phyloP scores from a whole-genome alignment of 2,797 vertebrate species.

The Pangasius larnaudii region DNA sequence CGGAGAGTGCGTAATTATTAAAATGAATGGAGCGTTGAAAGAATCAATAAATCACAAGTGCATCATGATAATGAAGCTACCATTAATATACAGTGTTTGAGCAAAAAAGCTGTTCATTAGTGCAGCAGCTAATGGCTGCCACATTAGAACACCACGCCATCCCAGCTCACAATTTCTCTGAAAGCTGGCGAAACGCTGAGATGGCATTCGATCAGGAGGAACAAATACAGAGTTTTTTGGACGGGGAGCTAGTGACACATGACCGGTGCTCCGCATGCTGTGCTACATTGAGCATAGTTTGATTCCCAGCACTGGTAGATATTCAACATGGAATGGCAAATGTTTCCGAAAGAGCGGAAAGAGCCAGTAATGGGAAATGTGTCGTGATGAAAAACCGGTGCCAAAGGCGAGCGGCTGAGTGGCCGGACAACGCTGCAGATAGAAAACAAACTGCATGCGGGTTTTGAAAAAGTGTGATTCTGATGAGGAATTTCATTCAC shows the following conservation, averaged over 20 bases:
- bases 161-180: conserved; percentile 21
- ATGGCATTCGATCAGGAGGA: conserved; percentile 47
- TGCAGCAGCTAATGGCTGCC: conserved; percentile 29
- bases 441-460: conserved; percentile 35
- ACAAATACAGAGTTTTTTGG: conserved; percentile 43
- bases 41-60: conserved; percentile 42
- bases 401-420: conserved; percentile 24
- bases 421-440: conserved; percentile 7
- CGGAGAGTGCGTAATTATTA: conserved; percentile 22
- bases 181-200: conserved; percentile 40
- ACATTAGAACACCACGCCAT: conserved; percentile 37
- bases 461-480: conserved; percentile 20
- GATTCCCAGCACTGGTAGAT: conserved; percentile 48
- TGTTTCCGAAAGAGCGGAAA: conserved; percentile 38
- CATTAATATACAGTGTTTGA: conserved; percentile 39
- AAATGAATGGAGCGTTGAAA: conserved; percentile 27
- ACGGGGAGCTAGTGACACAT: conserved; percentile 43
- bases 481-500: conserved; percentile 27
- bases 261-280: conserved; percentile 38
- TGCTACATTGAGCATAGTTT: conserved; percentile 49
- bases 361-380: conserved; percentile 35
- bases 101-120: conserved; percentile 34
- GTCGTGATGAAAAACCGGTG: conserved; percentile 8
- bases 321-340: conserved; percentile 37
- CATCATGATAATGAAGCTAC: conserved; percentile 39